A percentile compares a stretch with the other conserved stretches of the same genome.
These are phyloP conservation scores for Atta texana DNA, from an alignment of 1,140 invertebrate species.

Conservation along the genomic window DNA sequence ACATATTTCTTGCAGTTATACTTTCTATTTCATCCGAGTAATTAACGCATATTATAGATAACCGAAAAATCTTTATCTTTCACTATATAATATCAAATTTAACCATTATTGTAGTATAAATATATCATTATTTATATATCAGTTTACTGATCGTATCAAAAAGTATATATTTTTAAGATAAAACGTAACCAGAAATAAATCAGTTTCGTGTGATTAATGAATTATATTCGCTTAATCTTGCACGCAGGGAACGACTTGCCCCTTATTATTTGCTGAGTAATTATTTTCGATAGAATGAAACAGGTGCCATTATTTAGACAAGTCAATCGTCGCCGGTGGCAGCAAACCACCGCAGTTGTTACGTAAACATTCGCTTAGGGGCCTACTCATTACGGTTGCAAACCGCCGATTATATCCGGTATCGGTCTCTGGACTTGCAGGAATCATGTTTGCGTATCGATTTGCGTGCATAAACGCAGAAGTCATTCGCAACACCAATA, in stretches of 20 bases:
- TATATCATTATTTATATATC: too few species aligned
- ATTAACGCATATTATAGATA: not conserved
- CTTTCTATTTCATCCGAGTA: too few species aligned
- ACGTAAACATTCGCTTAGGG: constrained; percentile 66
- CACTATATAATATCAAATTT: too few species aligned
- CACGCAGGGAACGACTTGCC: not conserved
- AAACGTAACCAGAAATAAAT: constrained; percentile 27
- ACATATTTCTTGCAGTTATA: not conserved
- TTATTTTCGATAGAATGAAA: constrained; percentile 73
- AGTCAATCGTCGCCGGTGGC: constrained; percentile 73
- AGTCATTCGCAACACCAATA: constrained; percentile 9
- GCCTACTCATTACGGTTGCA: constrained; percentile 29
- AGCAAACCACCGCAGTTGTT: constrained; percentile 52
- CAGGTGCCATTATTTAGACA: constrained; percentile 73
- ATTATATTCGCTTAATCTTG: constrained; percentile 70
- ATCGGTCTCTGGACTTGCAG: constrained; percentile 10
- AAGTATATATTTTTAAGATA: constrained; percentile 30
- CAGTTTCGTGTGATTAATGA: constrained; percentile 45
- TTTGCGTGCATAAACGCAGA: constrained; percentile 28
- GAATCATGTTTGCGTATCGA: constrained; percentile 51
- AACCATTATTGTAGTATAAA: too few species aligned
- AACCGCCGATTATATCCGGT: constrained; percentile 17
- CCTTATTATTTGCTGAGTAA: constrained; percentile 70
- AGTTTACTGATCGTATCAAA: not conserved
- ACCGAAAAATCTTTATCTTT: not conserved